Percentiles rank a stretch among this genome's conserved stretches.
phyloP scores from a whole-genome alignment of 2,113 vertebrate species.

The Leptobrachium ailaonicum region DNA sequence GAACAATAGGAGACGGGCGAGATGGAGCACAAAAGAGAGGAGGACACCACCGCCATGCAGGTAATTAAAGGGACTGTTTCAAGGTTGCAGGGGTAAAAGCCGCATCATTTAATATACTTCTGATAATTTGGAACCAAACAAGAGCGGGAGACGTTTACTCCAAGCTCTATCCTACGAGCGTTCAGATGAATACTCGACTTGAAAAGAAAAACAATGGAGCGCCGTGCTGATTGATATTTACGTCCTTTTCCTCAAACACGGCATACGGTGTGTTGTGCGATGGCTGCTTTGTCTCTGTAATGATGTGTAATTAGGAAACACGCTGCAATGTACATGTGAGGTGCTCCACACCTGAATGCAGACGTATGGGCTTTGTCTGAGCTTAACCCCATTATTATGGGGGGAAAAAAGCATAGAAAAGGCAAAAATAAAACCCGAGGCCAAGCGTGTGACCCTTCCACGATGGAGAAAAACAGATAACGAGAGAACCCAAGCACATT shows the following conservation, averaged over 20 bases:
- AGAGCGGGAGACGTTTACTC: slow-evolving; percentile 38
- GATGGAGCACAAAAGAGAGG: slow-evolving; percentile 36
- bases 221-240: slow-evolving; percentile 5
- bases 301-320: slow-evolving; percentile 29
- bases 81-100: slow-evolving; percentile 74
- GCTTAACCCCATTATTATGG: not conserved
- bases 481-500: too few relatives aligned
- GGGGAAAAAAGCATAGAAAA: not conserved
- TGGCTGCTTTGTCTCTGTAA: slow-evolving; percentile 30
- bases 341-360: not conserved
- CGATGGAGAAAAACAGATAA: not conserved
- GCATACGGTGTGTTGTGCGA: slow-evolving; percentile 3
- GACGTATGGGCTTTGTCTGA: not conserved
- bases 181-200: slow-evolving; percentile 26
- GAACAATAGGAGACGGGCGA: slow-evolving; percentile 1
- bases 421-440: not conserved
- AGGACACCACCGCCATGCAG: slow-evolving; percentile 63
- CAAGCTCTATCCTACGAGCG: slow-evolving; percentile 5
- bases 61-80: slow-evolving; percentile 75
- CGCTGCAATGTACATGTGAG: not conserved
- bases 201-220: slow-evolving; percentile 27
- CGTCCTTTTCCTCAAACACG: slow-evolving; percentile 17
- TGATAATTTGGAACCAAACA: slow-evolving; percentile 61
- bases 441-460: not conserved
- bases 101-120: slow-evolving; percentile 72